phyloP scores from a whole-genome alignment of 2,888 invertebrate species.

The Brenthis daphne region DNA sequence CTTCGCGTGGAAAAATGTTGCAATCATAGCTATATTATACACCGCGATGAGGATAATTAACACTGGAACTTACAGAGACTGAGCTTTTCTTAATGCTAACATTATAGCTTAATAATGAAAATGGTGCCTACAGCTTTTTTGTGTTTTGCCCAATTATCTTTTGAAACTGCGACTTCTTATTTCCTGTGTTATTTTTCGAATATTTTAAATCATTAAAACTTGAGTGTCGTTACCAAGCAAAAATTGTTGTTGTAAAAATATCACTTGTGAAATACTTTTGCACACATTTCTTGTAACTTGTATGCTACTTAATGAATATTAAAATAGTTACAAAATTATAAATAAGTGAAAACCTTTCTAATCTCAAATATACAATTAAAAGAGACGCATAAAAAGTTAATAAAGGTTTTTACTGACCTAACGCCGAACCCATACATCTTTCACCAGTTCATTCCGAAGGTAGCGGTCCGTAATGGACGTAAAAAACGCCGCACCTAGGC shows the following conservation, averaged over 20 bases:
- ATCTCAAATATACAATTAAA: constrained; percentile 17
- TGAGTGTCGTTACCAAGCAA: no score
- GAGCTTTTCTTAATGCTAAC: constrained; percentile 27
- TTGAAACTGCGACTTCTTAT: background rate
- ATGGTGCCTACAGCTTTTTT: constrained; percentile 2
- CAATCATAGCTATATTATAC: constrained; percentile 73
- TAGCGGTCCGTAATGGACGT: constrained; percentile 43
- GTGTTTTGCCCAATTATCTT: background rate
- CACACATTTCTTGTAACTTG: background rate
- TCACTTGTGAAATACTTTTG: no score
- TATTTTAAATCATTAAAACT: no score
- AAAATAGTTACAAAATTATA: background rate
- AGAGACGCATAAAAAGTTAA: constrained; percentile 20
- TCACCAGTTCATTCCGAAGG: constrained; percentile 42
- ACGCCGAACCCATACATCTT: constrained; percentile 30
- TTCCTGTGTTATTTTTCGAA: no score
- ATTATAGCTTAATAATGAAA: constrained; percentile 8
- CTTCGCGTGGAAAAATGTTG: constrained; percentile 60
- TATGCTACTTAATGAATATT: background rate
- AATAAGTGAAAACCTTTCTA: background rate
- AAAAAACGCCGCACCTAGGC: constrained; percentile 45
- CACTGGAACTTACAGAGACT: constrained; percentile 40
- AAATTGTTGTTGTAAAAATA: no score
- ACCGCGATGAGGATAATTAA: constrained; percentile 59
- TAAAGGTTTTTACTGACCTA: constrained; percentile 20